Percentiles rank a stretch among this genome's conserved stretches.
These are phyloP conservation scores for Laterallus jamaicensis DNA, from an alignment of 2,113 vertebrate genomes.

Conservation along the genomic window DNA sequence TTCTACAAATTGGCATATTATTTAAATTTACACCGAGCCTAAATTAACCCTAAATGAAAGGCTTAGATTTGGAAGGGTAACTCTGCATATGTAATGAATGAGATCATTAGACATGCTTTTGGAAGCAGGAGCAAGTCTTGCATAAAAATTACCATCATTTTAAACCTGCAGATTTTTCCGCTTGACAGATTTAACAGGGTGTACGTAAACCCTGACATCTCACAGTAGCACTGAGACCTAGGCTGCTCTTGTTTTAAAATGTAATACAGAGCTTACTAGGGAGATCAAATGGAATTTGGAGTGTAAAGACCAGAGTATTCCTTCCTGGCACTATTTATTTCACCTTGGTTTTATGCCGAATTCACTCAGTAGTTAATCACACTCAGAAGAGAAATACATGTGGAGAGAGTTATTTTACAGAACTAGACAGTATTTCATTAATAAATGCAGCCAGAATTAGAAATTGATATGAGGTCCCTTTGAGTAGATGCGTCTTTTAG, in stretches of 20 bases:
- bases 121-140: slow-evolving; percentile 45
- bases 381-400: not conserved
- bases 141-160: slow-evolving; percentile 48
- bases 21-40: slow-evolving; percentile 19
- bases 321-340: not conserved
- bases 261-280: not conserved
- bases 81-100: not conserved
- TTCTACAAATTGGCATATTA: slow-evolving; percentile 4
- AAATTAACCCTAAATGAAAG: not conserved
- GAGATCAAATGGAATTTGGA: not conserved
- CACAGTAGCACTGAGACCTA: not conserved
- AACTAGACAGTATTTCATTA: not conserved
- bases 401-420: not conserved
- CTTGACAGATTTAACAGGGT: slow-evolving; percentile 13
- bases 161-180: slow-evolving; percentile 43
- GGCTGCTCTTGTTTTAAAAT: not conserved
- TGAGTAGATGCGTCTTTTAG: not conserved
- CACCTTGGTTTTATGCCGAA: not conserved
- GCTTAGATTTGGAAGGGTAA: not conserved
- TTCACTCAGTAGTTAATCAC: not conserved
- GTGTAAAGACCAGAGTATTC: not conserved
- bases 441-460: not conserved
- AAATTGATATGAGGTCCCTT: not conserved
- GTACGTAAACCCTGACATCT: not conserved
- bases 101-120: slow-evolving; percentile 50